Conservation (phyloP, 2,797 vertebrate species). For the Meriones psammophilus region DNA sequence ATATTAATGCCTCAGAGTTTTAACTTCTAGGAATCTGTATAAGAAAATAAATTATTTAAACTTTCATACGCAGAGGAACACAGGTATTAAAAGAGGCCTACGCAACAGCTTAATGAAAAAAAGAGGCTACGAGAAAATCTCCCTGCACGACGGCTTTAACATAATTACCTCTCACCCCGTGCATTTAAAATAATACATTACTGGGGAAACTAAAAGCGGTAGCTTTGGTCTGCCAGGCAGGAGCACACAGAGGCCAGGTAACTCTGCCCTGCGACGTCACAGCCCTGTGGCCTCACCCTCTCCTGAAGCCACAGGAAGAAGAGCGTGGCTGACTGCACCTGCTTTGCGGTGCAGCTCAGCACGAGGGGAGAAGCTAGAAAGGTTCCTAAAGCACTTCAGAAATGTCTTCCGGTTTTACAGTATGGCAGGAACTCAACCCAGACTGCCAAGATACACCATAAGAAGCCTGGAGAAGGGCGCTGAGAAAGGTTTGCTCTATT, state of each 20-base stretch:
- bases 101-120: conserved; percentile 7
- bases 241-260: neutral
- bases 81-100: neutral
- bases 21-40: conserved; percentile 25
- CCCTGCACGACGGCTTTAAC: neutral
- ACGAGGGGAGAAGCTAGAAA: neutral
- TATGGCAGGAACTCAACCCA: neutral
- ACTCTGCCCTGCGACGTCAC: neutral
- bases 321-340: accelerated
- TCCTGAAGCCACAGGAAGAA: neutral
- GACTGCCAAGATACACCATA: neutral
- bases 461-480: neutral
- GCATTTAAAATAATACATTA: neutral
- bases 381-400: neutral
- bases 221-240: neutral
- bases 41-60: conserved; percentile 68
- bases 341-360: neutral
- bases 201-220: neutral
- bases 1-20: conserved; percentile 28
- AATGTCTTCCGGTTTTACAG: neutral
- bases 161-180: neutral
- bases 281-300: neutral
- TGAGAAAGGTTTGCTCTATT: neutral
- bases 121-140: neutral
- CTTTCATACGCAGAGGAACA: conserved; percentile 60